Percentiles rank a stretch among this genome's conserved stretches.
Evolutionary conservation across 2,888 invertebrate species (phyloP).

Genomic region (Phytoseiulus persimilis): DNA sequence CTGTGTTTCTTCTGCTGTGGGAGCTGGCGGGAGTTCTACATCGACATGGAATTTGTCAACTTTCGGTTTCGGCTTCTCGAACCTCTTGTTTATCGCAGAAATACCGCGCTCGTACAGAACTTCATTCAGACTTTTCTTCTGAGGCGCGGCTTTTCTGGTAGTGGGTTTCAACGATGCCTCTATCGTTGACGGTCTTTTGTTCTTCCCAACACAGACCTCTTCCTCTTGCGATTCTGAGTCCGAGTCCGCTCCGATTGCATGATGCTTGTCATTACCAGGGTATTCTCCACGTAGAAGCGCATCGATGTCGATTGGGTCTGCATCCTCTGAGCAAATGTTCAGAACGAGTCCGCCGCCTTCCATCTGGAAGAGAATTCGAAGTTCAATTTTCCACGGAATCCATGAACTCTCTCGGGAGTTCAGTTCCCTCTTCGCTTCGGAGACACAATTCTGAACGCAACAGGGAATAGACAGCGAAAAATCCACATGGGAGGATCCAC

Average conservation of each 20-base stretch:
- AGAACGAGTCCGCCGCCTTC: slow-evolving; percentile 12
- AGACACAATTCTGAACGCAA: too few relatives aligned
- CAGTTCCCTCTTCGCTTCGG: too few relatives aligned
- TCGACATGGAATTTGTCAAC: slow-evolving; percentile 24
- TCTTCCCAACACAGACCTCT: too few relatives aligned
- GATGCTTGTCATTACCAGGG: background rate
- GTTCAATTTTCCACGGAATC: too few relatives aligned
- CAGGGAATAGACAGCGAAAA: too few relatives aligned
- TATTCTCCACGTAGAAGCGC: background rate
- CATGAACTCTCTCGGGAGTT: too few relatives aligned
- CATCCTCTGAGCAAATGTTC: slow-evolving; percentile 29
- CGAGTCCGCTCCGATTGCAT: background rate
- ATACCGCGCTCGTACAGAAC: slow-evolving; percentile 13
- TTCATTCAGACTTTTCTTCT: slow-evolving; percentile 13
- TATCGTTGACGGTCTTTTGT: too few relatives aligned
- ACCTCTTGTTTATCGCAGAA: background rate
- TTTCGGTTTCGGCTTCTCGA: slow-evolving; percentile 6
- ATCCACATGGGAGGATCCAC: too few relatives aligned
- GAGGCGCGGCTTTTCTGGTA: background rate
- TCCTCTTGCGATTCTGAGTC: background rate
- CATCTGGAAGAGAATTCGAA: background rate
- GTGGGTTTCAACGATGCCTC: background rate
- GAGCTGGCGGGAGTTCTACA: background rate
- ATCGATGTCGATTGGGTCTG: slow-evolving; percentile 25
- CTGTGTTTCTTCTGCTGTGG: background rate